Evolutionary conservation across 2,888 invertebrate species (phyloP), one percentile per base, ranked within the genome.

Genomic region (Ceramica pisi): DNA sequence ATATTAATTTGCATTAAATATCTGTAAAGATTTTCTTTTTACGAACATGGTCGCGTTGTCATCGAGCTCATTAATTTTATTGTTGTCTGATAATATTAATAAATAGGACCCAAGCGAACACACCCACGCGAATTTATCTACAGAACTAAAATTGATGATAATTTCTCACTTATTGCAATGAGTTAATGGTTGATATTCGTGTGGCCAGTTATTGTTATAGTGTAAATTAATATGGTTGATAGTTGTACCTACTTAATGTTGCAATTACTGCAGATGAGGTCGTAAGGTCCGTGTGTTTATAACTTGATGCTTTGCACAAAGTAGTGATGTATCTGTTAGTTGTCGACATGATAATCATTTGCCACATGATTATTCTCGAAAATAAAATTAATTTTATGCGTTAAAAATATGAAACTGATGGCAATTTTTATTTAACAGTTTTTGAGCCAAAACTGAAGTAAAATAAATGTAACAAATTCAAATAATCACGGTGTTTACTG

Each of bases 251-350:
- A n/a, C 7, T 41, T 75, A 81, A 82, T 81, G 66, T 41, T 60
- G 73, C 74, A 84, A 80, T 87, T 84, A 85, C 80, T 82, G 78
- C 78, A 79, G 78, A 86, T 81, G 82, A 74, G 83, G 86, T 84
- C 78, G 51, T 67, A 63, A 80, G 84, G 79, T 84, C 71, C 8
- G 31, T 10, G 62, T 78, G 78, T 80, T 80, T 75, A 69, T 74
- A 82, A 68, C 64, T 67, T 71, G 50, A 67, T 82, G 79, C 82
- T 85, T 81, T 82, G 82, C 71, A 75, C 63, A 62, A 73, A 70
- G 66, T 70, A 71, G 72, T 56, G 64, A 65, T 65, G 62, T 71
- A 59, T 66, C 63, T 78, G 41, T 59, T n/a, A n/a, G n/a, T n/a
- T 71, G 68, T 48, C 5, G 23, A 60, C 51, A 41, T 0, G 12